Evolutionary conservation across 2,888 invertebrate genomes (phyloP).

Genomic region (Ormia ochracea): DNA sequence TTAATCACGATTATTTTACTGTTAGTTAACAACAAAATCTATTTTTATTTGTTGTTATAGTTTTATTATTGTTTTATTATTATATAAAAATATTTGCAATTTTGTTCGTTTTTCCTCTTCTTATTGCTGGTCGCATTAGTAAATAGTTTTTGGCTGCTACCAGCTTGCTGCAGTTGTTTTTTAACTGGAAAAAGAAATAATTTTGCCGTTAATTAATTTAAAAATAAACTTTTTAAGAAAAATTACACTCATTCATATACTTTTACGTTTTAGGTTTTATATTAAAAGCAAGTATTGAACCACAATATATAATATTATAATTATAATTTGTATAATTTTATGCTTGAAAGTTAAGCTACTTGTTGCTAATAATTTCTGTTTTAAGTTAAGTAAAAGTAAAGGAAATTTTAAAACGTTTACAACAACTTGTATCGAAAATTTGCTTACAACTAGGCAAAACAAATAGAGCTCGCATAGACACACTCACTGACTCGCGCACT

Average conservation of each 20-base stretch:
- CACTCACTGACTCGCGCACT: too few relatives aligned
- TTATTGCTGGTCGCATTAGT: conserved; percentile 25
- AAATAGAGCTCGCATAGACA: too few relatives aligned
- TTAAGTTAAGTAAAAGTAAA: background rate
- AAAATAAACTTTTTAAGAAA: conserved; percentile 21
- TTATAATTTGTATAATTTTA: background rate
- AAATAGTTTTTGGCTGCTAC: conserved; percentile 38
- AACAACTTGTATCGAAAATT: too few relatives aligned
- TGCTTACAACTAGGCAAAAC: too few relatives aligned
- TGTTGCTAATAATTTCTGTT: background rate
- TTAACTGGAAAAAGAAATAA: conserved; percentile 12
- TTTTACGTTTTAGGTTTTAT: too few relatives aligned
- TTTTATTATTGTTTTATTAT: background rate
- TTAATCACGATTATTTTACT: conserved; percentile 26
- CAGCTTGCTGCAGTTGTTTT: conserved; percentile 8
- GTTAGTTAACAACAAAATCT: conserved; percentile 1
- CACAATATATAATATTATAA: background rate
- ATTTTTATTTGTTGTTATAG: background rate
- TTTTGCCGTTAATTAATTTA: background rate
- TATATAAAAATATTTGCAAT: background rate
- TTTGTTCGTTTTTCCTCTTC: background rate
- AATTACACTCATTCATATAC: conserved; percentile 17
- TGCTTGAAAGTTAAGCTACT: background rate
- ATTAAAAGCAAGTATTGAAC: background rate
- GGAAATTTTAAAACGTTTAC: background rate